phyloP scores from a whole-genome alignment of 2,888 invertebrate species.

The Rhagium mordax region DNA sequence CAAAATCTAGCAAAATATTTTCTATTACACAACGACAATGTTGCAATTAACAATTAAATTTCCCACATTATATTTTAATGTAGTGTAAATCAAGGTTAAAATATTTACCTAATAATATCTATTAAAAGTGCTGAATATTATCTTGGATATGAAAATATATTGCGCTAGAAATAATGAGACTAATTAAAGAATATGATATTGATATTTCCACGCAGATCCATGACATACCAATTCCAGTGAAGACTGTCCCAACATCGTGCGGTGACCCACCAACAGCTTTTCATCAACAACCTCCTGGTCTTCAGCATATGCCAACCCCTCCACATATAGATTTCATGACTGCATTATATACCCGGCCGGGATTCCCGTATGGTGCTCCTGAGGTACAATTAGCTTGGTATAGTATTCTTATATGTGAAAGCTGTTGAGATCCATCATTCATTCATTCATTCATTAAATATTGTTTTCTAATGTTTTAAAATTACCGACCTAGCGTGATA shows the following conservation, averaged over 20 bases:
- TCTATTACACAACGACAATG: too few relatives aligned
- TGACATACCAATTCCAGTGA: slow-evolving; percentile 55
- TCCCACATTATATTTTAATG: too few relatives aligned
- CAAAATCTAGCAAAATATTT: too few relatives aligned
- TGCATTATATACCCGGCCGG: slow-evolving; percentile 61
- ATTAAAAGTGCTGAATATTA: not conserved
- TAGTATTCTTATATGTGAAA: not conserved
- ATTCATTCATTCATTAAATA: not conserved
- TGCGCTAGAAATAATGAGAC: not conserved
- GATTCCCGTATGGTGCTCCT: slow-evolving; percentile 63
- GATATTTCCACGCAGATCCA: slow-evolving; percentile 31
- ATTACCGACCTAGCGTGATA: not conserved
- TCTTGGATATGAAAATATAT: too few relatives aligned
- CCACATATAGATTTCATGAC: slow-evolving; percentile 59
- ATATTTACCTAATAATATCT: too few relatives aligned
- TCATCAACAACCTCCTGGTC: slow-evolving; percentile 60
- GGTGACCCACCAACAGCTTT: slow-evolving; percentile 54
- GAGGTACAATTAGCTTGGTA: slow-evolving; percentile 57
- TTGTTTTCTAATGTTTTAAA: not conserved
- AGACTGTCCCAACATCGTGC: slow-evolving; percentile 54
- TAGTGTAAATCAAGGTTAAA: too few relatives aligned
- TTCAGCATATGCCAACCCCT: slow-evolving; percentile 58
- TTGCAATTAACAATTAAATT: too few relatives aligned
- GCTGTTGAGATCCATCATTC: not conserved
- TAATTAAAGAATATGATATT: not conserved